These are phyloP conservation scores for Anolis apletophallus DNA, from an alignment of 2,797 vertebrate genomes.

Conservation along the genomic window DNA sequence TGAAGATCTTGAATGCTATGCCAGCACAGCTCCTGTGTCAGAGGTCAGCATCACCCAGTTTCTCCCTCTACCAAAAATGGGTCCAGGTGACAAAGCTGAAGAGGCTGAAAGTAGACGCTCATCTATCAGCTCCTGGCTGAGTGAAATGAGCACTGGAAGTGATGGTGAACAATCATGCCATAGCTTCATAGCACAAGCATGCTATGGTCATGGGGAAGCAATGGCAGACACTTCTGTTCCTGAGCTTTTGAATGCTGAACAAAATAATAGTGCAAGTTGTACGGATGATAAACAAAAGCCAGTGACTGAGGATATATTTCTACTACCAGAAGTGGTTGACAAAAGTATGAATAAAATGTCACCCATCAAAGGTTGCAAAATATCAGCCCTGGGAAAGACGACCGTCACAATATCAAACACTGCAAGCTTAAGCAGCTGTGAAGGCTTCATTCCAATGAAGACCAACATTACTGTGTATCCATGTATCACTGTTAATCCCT, in stretches of 20 bases:
- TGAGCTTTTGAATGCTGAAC: conserved; percentile 64
- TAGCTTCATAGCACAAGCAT: conserved; percentile 82
- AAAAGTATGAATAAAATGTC: conserved; percentile 69
- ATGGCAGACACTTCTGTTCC: conserved; percentile 84
- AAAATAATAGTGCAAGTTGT: conserved; percentile 69
- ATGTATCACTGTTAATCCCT: conserved; percentile 86
- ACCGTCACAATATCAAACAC: conserved; percentile 85
- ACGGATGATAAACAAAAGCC: conserved; percentile 72
- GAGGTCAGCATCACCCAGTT: conserved; percentile 80
- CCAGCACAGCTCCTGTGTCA: conserved; percentile 74
- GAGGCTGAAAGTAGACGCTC: conserved; percentile 83
- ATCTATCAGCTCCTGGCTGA: conserved; percentile 90
- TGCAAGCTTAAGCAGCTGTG: conserved; percentile 75
- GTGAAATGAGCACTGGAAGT: conserved; percentile 82
- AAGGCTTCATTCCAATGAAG: conserved; percentile 86
- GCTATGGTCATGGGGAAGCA: conserved; percentile 86
- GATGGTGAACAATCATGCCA: conserved; percentile 81
- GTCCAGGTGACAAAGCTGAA: conserved; percentile 80
- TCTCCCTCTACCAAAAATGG: conserved; percentile 77
- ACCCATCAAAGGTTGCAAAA: conserved; percentile 77
- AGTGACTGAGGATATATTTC: conserved; percentile 76
- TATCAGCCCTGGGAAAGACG: conserved; percentile 87
- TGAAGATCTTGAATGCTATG: conserved; percentile 87
- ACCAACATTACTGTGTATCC: conserved; percentile 86
- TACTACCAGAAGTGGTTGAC: conserved; percentile 73